Evolutionary conservation across 2,113 vertebrate species (phyloP).

Genomic region (Pteronura brasiliensis): DNA sequence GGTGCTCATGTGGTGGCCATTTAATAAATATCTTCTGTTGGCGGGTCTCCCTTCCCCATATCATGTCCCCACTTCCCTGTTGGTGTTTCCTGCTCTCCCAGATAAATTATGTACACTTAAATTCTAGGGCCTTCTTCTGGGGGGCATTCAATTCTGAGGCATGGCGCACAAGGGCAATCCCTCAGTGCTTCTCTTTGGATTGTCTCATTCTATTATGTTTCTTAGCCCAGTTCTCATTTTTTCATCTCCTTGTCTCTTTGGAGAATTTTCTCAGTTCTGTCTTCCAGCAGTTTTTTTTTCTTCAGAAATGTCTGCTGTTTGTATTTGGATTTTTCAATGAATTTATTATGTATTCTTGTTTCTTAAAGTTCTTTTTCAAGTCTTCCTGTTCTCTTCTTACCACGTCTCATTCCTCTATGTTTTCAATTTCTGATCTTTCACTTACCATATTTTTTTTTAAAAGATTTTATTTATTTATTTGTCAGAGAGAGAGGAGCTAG

Average conservation of each 20-base stretch:
- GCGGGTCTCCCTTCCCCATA: not conserved
- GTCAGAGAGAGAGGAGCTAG: too few relatives aligned
- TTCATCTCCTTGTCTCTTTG: not conserved
- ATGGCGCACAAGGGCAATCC: rapidly evolving
- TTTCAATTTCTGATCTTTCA: not conserved
- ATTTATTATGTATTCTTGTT: not conserved
- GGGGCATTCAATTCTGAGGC: not conserved
- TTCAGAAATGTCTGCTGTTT: not conserved
- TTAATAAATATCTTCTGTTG: not conserved
- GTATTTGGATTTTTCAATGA: not conserved
- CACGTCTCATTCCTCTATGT: not conserved
- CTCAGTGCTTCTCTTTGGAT: not conserved
- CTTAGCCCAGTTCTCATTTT: not conserved
- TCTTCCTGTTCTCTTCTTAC: not conserved
- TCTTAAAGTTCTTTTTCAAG: not conserved
- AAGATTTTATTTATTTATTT: too few relatives aligned
- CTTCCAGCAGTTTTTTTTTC: not conserved
- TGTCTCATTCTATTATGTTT: not conserved
- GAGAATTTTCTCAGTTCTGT: not conserved
- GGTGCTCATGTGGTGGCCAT: not conserved
- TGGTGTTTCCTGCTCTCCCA: not conserved
- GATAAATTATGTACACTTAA: not conserved
- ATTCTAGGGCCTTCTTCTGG: not conserved
- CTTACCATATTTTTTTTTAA: not conserved
- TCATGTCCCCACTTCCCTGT: not conserved